phyloP scores from a whole-genome alignment of 2,113 vertebrate species.

The Tyrannus savana region DNA sequence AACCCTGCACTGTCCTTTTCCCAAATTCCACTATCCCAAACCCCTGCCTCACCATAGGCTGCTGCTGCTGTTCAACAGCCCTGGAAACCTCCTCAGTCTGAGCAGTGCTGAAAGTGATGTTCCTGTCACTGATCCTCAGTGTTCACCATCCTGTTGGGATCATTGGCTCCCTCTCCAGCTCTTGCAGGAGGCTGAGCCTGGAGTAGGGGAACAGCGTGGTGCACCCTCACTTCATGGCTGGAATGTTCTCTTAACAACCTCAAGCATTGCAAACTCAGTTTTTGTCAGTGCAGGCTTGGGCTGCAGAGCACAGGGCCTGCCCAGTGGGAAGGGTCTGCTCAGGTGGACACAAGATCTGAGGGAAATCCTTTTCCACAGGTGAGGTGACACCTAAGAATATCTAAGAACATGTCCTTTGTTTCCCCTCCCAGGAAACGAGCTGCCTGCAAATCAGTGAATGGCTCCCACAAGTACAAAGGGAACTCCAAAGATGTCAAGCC shows the following conservation, averaged over 20 bases:
- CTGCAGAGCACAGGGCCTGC: neutral
- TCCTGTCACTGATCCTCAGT: neutral
- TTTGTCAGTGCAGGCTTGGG: neutral
- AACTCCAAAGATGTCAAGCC: slow-evolving; percentile 98
- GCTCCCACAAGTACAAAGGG: slow-evolving; percentile 97
- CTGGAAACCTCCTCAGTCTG: neutral
- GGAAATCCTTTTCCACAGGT: neutral
- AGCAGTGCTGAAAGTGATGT: neutral
- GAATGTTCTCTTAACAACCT: neutral
- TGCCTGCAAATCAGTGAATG: slow-evolving; percentile 92
- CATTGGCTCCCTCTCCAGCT: neutral
- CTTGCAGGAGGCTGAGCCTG: neutral
- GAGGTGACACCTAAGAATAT: neutral
- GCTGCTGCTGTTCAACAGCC: neutral
- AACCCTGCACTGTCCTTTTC: neutral
- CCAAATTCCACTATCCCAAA: neutral
- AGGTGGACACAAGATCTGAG: neutral
- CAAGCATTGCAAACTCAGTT: neutral
- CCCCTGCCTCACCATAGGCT: accelerated
- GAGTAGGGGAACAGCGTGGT: neutral
- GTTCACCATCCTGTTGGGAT: neutral
- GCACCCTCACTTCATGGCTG: neutral
- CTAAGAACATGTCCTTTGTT: neutral
- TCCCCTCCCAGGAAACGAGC: slow-evolving; percentile 84
- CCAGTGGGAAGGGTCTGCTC: neutral